Evolutionary conservation across 2,888 invertebrate species (phyloP).

Genomic region (Eledona agricola): DNA sequence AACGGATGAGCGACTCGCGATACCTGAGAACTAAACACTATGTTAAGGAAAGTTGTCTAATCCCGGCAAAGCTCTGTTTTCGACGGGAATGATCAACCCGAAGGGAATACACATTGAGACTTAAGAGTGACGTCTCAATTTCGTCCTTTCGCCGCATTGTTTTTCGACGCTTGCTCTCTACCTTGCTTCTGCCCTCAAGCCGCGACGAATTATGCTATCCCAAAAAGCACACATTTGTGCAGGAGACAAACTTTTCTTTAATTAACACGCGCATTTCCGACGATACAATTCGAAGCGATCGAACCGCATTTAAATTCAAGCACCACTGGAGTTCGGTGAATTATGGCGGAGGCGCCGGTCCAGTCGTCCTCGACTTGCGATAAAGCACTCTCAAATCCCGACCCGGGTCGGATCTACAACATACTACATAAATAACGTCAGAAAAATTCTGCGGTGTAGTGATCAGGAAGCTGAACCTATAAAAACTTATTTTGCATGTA

Average conservation of each 20-base stretch:
- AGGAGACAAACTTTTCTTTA: constrained; percentile 8
- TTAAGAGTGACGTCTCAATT: constrained; percentile 41
- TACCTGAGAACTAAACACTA: constrained; percentile 1
- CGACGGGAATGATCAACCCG: constrained; percentile 30
- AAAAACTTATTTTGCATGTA: too few species aligned
- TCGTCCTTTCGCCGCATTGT: constrained; percentile 42
- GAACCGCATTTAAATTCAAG: too few species aligned
- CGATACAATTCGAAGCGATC: too few species aligned
- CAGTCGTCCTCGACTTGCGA: background rate
- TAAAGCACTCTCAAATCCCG: background rate
- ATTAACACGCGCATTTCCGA: constrained; percentile 14
- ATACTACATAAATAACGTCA: too few species aligned
- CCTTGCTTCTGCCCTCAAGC: constrained; percentile 27
- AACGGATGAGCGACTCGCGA: constrained; percentile 6
- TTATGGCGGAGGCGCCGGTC: constrained; percentile 26
- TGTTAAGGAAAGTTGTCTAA: constrained; percentile 18
- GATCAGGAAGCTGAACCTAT: too few species aligned
- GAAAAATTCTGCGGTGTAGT: too few species aligned
- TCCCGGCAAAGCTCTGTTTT: constrained; percentile 23
- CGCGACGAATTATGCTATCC: constrained; percentile 25
- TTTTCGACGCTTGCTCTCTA: constrained; percentile 39
- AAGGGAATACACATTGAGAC: constrained; percentile 29
- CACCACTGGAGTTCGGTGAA: constrained; percentile 4
- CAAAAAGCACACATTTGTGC: constrained; percentile 12
- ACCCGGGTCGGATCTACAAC: too few species aligned